phyloP scores from a whole-genome alignment of 2,888 invertebrate species.

The Keiferia lycopersicella region DNA sequence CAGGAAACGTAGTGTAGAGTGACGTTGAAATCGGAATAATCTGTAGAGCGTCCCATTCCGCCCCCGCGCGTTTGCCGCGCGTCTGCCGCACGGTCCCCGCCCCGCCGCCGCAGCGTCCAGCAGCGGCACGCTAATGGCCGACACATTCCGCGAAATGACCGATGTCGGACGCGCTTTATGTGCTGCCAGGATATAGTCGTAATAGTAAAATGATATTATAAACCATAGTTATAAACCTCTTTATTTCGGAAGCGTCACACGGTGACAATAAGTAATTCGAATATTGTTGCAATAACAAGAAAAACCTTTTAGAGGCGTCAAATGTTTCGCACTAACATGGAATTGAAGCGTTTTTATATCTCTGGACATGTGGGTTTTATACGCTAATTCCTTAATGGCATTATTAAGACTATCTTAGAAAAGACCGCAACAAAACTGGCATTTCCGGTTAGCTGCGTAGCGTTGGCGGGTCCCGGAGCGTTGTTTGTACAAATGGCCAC shows the following conservation, averaged over 20 bases:
- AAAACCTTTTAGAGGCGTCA: constrained; percentile 23
- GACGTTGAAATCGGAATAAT: constrained; percentile 18
- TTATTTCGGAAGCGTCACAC: constrained; percentile 45
- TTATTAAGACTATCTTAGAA: constrained; percentile 36
- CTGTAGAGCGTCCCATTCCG: background rate
- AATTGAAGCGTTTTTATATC: constrained; percentile 26
- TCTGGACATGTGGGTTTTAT: constrained; percentile 27
- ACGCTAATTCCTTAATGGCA: constrained; percentile 33
- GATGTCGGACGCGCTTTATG: constrained; percentile 60
- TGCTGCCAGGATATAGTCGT: constrained; percentile 65
- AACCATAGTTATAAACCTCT: constrained; percentile 55
- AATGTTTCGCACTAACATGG: constrained; percentile 14
- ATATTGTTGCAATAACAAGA: constrained; percentile 46
- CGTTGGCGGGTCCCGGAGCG: constrained; percentile 16
- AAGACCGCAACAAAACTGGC: constrained; percentile 37
- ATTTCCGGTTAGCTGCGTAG: constrained; percentile 37
- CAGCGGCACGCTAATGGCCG: constrained; percentile 4
- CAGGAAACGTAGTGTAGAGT: constrained; percentile 2
- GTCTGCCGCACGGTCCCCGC: constrained; percentile 4
- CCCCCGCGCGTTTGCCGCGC: background rate
- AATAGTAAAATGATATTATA: constrained; percentile 74
- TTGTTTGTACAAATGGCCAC: constrained; percentile 46
- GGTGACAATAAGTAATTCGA: constrained; percentile 48
- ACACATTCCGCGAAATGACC: constrained; percentile 39
- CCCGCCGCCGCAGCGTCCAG: background rate